phyloP scores from a whole-genome alignment of 2,888 invertebrate species.

The Lottia scabra region DNA sequence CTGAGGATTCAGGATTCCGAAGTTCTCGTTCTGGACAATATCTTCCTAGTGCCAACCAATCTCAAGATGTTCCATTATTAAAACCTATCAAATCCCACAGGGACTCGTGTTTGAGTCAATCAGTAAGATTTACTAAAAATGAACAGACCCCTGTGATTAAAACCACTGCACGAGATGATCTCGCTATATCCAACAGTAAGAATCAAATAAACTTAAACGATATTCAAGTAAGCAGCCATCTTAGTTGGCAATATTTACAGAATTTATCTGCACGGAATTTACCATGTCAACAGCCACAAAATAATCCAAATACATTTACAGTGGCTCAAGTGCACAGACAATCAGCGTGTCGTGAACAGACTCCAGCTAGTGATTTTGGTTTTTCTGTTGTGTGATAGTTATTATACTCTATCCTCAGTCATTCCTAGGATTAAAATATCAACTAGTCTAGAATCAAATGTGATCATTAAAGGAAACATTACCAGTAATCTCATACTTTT shows the following conservation, averaged over 20 bases:
- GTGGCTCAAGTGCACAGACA: conserved; percentile 21
- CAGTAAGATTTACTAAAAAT: neutral
- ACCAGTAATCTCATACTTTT: no score
- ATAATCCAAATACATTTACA: conserved; percentile 20
- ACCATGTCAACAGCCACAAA: conserved; percentile 17
- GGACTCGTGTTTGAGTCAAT: neutral
- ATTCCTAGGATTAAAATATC: neutral
- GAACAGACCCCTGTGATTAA: neutral
- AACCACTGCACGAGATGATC: neutral
- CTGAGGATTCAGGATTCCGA: conserved; percentile 61
- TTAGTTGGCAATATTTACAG: conserved; percentile 36
- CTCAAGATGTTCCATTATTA: conserved; percentile 47
- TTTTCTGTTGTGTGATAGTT: conserved; percentile 32
- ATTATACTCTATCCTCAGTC: neutral
- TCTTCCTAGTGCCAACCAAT: conserved; percentile 19
- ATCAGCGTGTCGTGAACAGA: neutral
- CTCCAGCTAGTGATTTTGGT: conserved; percentile 16
- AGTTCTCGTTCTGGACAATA: conserved; percentile 57
- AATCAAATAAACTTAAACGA: conserved; percentile 17
- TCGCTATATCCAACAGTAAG: neutral
- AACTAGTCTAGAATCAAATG: no score
- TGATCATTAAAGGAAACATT: no score
- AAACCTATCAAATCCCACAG: conserved; percentile 41
- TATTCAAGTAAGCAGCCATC: conserved; percentile 26
- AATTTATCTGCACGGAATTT: conserved; percentile 14